Evolutionary conservation across 2,888 invertebrate species (phyloP).

Genomic region (Apotomis betuletana): DNA sequence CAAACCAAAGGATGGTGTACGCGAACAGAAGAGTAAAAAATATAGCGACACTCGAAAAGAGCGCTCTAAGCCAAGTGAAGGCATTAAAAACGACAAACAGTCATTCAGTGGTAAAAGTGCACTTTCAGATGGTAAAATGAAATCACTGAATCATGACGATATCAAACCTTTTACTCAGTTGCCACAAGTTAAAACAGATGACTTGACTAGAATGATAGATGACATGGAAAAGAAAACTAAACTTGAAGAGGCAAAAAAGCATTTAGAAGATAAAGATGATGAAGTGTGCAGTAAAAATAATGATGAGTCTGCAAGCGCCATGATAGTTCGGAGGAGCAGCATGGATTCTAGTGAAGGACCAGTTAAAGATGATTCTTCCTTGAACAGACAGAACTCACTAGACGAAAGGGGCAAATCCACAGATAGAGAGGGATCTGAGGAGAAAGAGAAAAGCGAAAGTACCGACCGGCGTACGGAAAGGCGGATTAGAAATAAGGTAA

Average conservation of each 20-base stretch:
- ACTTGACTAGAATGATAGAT: conserved; percentile 75
- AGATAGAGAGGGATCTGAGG: conserved; percentile 81
- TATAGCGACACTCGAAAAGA: conserved; percentile 80
- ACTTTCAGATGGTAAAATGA: conserved; percentile 68
- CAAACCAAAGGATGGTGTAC: conserved; percentile 74
- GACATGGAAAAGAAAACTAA: conserved; percentile 75
- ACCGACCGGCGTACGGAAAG: conserved; percentile 84
- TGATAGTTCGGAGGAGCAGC: conserved; percentile 70
- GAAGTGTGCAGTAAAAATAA: conserved; percentile 48
- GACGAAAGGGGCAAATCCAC: conserved; percentile 83
- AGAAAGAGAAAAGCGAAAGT: conserved; percentile 78
- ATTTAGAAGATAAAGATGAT: conserved; percentile 66
- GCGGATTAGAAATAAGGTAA: conserved; percentile 87
- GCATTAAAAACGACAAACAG: conserved; percentile 71
- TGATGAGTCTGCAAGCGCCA: conserved; percentile 49
- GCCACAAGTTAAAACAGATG: conserved; percentile 79
- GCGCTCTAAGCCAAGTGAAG: conserved; percentile 67
- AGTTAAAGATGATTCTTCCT: conserved; percentile 64
- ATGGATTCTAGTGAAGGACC: conserved; percentile 67
- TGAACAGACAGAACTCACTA: conserved; percentile 82
- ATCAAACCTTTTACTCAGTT: conserved; percentile 80
- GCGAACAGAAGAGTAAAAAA: conserved; percentile 77
- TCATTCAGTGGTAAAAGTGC: conserved; percentile 68
- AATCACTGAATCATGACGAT: conserved; percentile 70
- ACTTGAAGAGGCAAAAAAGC: conserved; percentile 63